A percentile compares a stretch with the other conserved stretches of the same genome.
Evolutionary conservation across 2,797 vertebrate genomes (phyloP).

Genomic region (Pyrocephalus nanus): DNA sequence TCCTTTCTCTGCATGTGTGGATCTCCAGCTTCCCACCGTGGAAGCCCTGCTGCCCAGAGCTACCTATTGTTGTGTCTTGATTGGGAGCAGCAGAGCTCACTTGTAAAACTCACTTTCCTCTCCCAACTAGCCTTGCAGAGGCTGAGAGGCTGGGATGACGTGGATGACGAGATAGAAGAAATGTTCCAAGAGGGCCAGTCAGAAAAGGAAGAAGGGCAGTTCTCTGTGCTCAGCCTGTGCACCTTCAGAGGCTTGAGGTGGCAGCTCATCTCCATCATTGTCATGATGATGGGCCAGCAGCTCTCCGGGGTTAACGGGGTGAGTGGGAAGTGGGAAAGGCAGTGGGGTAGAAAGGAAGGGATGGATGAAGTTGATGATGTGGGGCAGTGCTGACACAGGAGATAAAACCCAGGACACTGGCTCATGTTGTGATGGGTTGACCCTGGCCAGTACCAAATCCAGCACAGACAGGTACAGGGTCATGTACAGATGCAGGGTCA

Average conservation of each 20-base stretch:
- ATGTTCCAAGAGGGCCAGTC: slow-evolving; percentile 85
- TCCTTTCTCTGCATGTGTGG: background rate
- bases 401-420: background rate
- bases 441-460: background rate
- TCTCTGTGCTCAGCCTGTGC: slow-evolving; percentile 80
- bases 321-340: background rate
- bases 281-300: slow-evolving; percentile 92
- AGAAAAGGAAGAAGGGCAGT: slow-evolving; percentile 80
- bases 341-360: background rate
- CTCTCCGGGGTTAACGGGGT: slow-evolving; percentile 92
- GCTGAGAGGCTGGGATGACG: slow-evolving; percentile 81
- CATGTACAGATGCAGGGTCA: background rate
- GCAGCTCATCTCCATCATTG: slow-evolving; percentile 87
- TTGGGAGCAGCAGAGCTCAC: background rate
- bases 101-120: background rate
- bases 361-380: background rate
- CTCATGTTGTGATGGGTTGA: rapidly evolving
- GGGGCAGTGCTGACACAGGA: background rate
- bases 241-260: slow-evolving; percentile 83
- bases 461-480: background rate
- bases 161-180: slow-evolving; percentile 84
- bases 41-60: background rate
- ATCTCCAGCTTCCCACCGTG: background rate
- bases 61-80: rapidly evolving
- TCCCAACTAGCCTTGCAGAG: slow-evolving; percentile 77